A percentile compares a stretch with the other conserved stretches of the same genome.
These are phyloP conservation scores for Cyanoderma ruficeps DNA, from an alignment of 2,113 vertebrate genomes.

Conservation along the genomic window DNA sequence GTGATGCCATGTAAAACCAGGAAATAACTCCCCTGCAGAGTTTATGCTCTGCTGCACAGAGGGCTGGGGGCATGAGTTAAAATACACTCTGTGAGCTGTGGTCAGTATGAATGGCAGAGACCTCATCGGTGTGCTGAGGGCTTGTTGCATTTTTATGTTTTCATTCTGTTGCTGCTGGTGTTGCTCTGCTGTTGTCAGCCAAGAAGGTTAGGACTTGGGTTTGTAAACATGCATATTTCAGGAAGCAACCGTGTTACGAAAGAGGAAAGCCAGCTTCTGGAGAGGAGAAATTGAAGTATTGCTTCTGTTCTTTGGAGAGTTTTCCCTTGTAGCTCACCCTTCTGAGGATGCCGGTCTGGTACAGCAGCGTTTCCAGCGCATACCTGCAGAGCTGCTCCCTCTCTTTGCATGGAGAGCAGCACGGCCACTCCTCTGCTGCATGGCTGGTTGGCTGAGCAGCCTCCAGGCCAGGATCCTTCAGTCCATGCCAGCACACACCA, in stretches of 20 bases:
- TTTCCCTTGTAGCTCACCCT: not conserved
- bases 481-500: not conserved
- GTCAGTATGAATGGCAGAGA: not conserved
- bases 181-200: not conserved
- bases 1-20: not conserved
- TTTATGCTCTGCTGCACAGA: not conserved
- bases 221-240: not conserved
- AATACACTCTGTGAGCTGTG: not conserved
- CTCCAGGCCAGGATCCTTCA: not conserved
- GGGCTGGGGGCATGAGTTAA: not conserved
- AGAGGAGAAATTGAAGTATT: not conserved
- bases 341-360: not conserved
- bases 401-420: not conserved
- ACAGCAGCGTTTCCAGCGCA: not conserved
- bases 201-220: not conserved
- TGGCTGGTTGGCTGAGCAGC: not conserved
- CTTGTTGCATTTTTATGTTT: not conserved
- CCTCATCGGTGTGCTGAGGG: rapidly evolving
- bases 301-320: not conserved
- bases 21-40: not conserved
- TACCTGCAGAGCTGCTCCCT: not conserved
- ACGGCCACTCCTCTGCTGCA: rapidly evolving
- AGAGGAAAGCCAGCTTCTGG: not conserved
- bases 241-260: not conserved
- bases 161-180: not conserved